Conservation (phyloP, 2,888 invertebrate genomes). For the Tinea trinotella region DNA sequence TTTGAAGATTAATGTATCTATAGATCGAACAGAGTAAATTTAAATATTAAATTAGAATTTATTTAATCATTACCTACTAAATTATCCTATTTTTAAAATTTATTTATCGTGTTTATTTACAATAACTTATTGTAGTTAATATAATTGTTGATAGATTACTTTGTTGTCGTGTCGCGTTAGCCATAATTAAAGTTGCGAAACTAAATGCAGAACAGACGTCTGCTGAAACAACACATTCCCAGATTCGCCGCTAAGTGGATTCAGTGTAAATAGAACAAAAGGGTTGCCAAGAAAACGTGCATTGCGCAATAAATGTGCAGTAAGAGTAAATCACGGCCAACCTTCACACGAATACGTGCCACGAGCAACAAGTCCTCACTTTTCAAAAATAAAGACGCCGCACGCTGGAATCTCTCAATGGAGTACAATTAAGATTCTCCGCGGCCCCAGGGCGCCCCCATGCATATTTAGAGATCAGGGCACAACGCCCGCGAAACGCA, state of each 20-base stretch:
- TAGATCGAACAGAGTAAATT: neutral
- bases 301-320: conserved; percentile 29
- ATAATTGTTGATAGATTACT: too few relatives aligned
- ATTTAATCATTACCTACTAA: neutral
- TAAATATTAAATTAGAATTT: neutral
- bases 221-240: conserved; percentile 11
- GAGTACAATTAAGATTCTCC: conserved; percentile 64
- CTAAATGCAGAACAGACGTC: neutral
- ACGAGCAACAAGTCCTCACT: conserved; percentile 49
- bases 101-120: too few relatives aligned
- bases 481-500: conserved; percentile 36
- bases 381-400: conserved; percentile 55
- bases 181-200: too few relatives aligned
- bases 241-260: conserved; percentile 19
- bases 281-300: conserved; percentile 34
- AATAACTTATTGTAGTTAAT: too few relatives aligned
- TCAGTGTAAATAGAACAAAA: conserved; percentile 34
- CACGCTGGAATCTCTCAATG: conserved; percentile 54
- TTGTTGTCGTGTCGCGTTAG: too few relatives aligned
- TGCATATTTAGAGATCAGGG: conserved; percentile 3
- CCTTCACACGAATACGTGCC: conserved; percentile 28
- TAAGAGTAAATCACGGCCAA: conserved; percentile 39
- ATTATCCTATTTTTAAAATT: too few relatives aligned
- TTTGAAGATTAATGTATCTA: neutral
- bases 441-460: conserved; percentile 32